Evolutionary conservation across 2,888 invertebrate genomes (phyloP), one percentile per base, ranked within the genome.

Genomic region (Lasius platythorax): DNA sequence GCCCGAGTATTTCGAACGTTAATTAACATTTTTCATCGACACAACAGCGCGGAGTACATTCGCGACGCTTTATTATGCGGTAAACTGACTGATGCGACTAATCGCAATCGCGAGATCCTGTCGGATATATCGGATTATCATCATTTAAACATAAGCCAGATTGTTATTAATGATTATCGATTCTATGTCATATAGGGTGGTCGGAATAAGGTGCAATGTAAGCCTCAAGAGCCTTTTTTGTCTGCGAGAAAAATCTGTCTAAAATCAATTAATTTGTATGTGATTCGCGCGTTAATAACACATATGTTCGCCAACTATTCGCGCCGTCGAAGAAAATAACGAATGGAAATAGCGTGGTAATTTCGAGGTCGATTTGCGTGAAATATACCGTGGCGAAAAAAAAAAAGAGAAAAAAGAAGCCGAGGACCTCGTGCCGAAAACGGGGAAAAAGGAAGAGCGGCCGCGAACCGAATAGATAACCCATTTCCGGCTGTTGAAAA

Each of bases 401-500:
- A 9, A 53, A 43, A 37, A 28, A 46, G 28, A 37, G 9, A 12
- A 30, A n/a, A 66, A 40, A 70, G 40, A 61, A 37, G 6, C 8
- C 50, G 12, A 9, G 15, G 50, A 28, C 40, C 53, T 53, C 46
- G 61, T 72, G 73, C 68, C 50, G 74, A 74, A 74, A 85, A 83
- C 53, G 40, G 11, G 83, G 67, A 46, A 56, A 73, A 68, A 76
- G 66, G 37, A 75, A 67, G 64, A 46, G 30, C 40, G 40, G n/a
- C 73, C 73, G 86, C 82, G 82, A 86, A 64, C 78, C 82, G 78
- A 86, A 86, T 86, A 84, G 86, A 86, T 84, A 86, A 86, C 84
- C 86, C 73, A 86, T 86, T 86, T 86, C 82, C 86, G 84, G 66
- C 75, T 81, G 84, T 66, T 82, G 84, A 86, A 86, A 82, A 78